Base-by-base conservation (phyloP, 2,113 vertebrate genomes). In the Lontra canadensis region DNA sequence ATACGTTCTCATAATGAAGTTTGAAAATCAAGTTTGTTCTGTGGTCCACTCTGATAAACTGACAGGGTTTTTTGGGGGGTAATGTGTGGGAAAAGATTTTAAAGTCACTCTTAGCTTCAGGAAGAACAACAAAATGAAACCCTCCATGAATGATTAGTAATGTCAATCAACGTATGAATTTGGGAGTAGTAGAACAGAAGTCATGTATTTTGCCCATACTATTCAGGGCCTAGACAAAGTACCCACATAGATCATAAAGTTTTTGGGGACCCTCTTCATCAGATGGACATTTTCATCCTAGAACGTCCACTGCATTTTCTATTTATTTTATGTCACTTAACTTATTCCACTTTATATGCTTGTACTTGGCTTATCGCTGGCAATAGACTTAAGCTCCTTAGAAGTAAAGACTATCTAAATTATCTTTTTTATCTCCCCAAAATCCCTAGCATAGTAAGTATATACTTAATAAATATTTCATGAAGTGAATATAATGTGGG, bases 381-480 rank as follows among this genome's bases (percentile, higher is more conserved):
- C 29, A 61, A 95, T 39, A 89, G 20, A 94, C 29, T 79, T 93
- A 55, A 67, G 20, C 6, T 87, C 57, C 42, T 93, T 84, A 81
- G 96, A 85, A 96, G 34, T 67, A 91, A 95, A 88, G 25, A 76
- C 63, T 74, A 85, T 78, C 73, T 71, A 26, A 82, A 79, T 96
- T 39, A 85, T 78, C 34, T 74, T 93, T 88, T 79, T 76, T 74
- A 80, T 93, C 36, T 94, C n/a, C 11, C 26, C 52, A 2, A 42
- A 90, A 94, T 90, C n/a, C 25, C 57, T 94, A 79, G 15, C 36
- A 81, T 74, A 95, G 61, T 79, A 91, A 94, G 3, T 88, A 74
- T 52, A 63, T 88, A 76, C 42, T 97, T 95, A 88, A 83, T 87
- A 92, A 96, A 90, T 65, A 94, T 81, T 94, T 94, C 21, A 90